These are phyloP conservation scores for Drosophila nr. fundita DNA, from an alignment of 2,888 invertebrate species.

Conservation along the genomic window DNA sequence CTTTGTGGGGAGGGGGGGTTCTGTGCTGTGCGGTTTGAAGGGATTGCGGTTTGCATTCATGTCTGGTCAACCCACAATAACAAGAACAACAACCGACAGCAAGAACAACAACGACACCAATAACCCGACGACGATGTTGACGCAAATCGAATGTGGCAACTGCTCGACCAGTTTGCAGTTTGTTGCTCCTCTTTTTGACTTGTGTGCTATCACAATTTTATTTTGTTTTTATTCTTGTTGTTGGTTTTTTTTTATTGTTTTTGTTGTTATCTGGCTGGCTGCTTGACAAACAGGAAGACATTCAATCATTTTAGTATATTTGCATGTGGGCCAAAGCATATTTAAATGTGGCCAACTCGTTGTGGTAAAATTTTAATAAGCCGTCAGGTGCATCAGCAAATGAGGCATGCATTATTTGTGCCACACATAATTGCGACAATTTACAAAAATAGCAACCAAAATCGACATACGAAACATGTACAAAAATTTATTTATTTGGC, in stretches of 20 bases:
- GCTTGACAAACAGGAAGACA: constrained; percentile 36
- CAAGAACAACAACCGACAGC: constrained; percentile 30
- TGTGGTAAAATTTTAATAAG: constrained; percentile 63
- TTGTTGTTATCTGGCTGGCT: constrained; percentile 19
- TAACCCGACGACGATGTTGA: constrained; percentile 54
- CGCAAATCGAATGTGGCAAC: constrained; percentile 77
- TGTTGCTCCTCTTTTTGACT: constrained; percentile 62
- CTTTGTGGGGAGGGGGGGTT: not conserved
- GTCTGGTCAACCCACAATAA: constrained; percentile 51
- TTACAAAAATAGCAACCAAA: constrained; percentile 22
- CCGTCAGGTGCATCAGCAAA: constrained; percentile 78
- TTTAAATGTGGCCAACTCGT: constrained; percentile 38
- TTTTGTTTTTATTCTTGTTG: constrained; percentile 23
- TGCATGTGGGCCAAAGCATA: constrained; percentile 20
- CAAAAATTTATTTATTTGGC: constrained; percentile 25
- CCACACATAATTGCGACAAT: constrained; percentile 54
- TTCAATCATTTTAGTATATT: not conserved
- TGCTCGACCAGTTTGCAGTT: constrained; percentile 62
- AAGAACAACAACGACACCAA: constrained; percentile 12
- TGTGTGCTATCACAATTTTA: constrained; percentile 56
- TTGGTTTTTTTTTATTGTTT: constrained; percentile 5
- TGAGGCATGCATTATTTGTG: constrained; percentile 78
- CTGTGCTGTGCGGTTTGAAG: constrained; percentile 21
- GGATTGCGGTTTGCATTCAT: constrained; percentile 42
- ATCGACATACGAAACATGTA: not conserved